A percentile compares a stretch with the other conserved stretches of the same genome.
These are phyloP conservation scores for Physeter macrocephalus DNA, from an alignment of 2,113 vertebrate species.

Conservation along the genomic window DNA sequence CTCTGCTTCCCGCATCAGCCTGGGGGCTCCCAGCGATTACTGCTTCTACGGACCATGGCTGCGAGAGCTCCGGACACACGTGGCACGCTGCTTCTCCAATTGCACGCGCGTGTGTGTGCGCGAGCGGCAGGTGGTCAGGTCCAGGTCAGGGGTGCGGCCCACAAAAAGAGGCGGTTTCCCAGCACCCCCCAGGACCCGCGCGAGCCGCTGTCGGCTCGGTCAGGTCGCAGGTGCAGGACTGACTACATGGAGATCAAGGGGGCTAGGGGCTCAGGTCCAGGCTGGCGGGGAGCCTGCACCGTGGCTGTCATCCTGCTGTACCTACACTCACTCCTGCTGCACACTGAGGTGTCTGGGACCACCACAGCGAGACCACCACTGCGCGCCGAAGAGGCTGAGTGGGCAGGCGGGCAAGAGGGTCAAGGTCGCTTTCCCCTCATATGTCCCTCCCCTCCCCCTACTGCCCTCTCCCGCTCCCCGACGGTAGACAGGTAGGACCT, in stretches of 20 bases:
- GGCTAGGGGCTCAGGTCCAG: neutral
- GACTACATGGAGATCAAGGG: fast-evolving
- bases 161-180: neutral
- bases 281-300: fast-evolving
- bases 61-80: no score
- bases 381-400: neutral
- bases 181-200: no score
- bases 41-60: no score
- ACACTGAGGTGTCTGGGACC: neutral
- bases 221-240: neutral
- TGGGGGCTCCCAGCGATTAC: neutral
- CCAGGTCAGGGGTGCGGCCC: neutral
- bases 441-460: no score
- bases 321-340: neutral
- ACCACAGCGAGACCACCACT: neutral
- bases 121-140: fast-evolving
- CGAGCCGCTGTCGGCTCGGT: fast-evolving
- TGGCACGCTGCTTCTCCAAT: no score
- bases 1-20: neutral
- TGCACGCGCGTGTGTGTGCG: no score
- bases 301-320: neutral
- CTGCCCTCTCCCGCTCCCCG: fast-evolving
- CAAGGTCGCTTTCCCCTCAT: neutral
- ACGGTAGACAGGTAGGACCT: neutral
- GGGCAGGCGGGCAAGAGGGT: neutral